phyloP scores from a whole-genome alignment of 2,888 invertebrate genomes.

The Nipponacmea schrenckii region DNA sequence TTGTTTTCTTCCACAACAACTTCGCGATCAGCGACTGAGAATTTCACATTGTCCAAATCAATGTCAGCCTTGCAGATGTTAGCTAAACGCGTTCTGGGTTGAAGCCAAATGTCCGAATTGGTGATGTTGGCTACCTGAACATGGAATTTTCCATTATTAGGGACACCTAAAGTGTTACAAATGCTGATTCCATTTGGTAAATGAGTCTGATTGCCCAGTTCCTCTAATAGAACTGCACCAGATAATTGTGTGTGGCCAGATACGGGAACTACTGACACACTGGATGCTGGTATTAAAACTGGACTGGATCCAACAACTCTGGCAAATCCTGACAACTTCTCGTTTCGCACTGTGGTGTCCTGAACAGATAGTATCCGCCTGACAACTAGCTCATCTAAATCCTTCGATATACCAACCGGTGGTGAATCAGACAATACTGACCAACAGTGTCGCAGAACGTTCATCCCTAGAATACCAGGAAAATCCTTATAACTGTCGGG shows the following conservation, averaged over 20 bases:
- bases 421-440: neutral
- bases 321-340: neutral
- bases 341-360: neutral
- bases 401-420: neutral
- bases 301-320: neutral
- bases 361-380: neutral
- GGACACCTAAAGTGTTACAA: neutral
- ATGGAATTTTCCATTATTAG: neutral
- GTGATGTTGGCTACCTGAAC: neutral
- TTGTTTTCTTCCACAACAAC: neutral
- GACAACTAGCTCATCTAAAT: neutral
- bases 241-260: neutral
- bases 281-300: slow-evolving; percentile 1
- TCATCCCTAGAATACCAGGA: neutral
- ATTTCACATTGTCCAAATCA: neutral
- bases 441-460: neutral
- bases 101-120: neutral
- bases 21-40: neutral
- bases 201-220: neutral
- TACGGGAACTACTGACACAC: slow-evolving; percentile 12
- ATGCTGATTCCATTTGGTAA: neutral
- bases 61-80: neutral
- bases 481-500: neutral
- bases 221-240: neutral
- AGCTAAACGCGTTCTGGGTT: neutral